These are phyloP conservation scores for Drosophila malerkotliana DNA, from an alignment of 1,140 invertebrate species.

Conservation along the genomic window DNA sequence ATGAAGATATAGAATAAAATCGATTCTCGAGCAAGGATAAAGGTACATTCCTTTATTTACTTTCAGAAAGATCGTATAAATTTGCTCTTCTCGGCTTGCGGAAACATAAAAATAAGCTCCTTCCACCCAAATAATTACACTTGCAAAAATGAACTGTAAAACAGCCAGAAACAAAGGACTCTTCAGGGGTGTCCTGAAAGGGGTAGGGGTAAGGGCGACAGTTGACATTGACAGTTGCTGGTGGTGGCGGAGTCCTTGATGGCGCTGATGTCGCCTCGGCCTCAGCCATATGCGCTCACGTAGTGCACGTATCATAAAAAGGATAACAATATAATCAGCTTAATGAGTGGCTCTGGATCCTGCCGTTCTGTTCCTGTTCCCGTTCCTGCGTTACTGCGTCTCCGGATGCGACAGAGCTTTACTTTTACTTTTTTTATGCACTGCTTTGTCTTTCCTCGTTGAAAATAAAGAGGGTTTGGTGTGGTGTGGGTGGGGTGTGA, in stretches of 20 bases:
- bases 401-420: slow-evolving; percentile 75
- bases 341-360: slow-evolving; percentile 75
- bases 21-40: too few relatives aligned
- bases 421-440: slow-evolving; percentile 77
- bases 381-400: slow-evolving; percentile 7
- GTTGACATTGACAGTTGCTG: slow-evolving; percentile 46
- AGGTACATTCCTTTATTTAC: slow-evolving; percentile 4
- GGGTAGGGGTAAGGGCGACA: slow-evolving; percentile 11
- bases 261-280: slow-evolving; percentile 29
- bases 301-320: slow-evolving; percentile 84
- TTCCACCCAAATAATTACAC: slow-evolving; percentile 71
- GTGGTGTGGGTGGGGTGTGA: not conserved
- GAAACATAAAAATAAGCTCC: slow-evolving; percentile 69
- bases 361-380: slow-evolving; percentile 10
- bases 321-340: slow-evolving; percentile 84
- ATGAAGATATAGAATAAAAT: too few relatives aligned
- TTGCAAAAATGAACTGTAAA: slow-evolving; percentile 69
- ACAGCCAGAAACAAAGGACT: slow-evolving; percentile 30
- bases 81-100: slow-evolving; percentile 35
- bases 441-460: slow-evolving; percentile 70
- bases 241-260: slow-evolving; percentile 27
- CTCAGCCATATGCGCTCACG: slow-evolving; percentile 76
- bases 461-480: slow-evolving; percentile 7
- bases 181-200: not conserved
- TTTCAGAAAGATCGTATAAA: slow-evolving; percentile 40